These are phyloP conservation scores for Ophion costatus DNA, from an alignment of 2,888 invertebrate genomes.

Conservation along the genomic window DNA sequence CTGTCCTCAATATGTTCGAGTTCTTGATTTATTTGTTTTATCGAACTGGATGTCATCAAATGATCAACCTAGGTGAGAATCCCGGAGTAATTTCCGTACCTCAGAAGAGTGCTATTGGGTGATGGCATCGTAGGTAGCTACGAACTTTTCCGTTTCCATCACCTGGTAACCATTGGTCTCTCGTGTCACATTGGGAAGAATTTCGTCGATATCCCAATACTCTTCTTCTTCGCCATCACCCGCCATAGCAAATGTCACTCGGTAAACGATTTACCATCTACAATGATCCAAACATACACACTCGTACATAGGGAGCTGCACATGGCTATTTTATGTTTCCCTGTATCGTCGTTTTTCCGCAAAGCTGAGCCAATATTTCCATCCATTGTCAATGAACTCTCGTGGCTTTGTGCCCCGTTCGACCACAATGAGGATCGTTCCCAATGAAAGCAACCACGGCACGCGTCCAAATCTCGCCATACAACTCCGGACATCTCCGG, in stretches of 20 bases:
- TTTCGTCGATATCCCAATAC: slow-evolving; percentile 40
- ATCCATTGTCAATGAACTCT: slow-evolving; percentile 69
- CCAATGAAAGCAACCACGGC: slow-evolving; percentile 51
- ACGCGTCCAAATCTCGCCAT: slow-evolving; percentile 52
- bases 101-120: not conserved
- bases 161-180: slow-evolving; percentile 56
- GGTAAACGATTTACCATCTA: slow-evolving; percentile 24
- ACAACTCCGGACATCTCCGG: slow-evolving; percentile 17
- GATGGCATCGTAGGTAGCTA: not conserved
- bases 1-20: not conserved
- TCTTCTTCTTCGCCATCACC: slow-evolving; percentile 18
- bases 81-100: not conserved
- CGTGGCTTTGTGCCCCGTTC: slow-evolving; percentile 19
- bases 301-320: slow-evolving; percentile 17
- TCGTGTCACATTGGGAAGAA: slow-evolving; percentile 24
- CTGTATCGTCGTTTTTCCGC: slow-evolving; percentile 70
- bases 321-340: slow-evolving; percentile 64
- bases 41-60: not conserved
- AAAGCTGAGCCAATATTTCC: slow-evolving; percentile 76
- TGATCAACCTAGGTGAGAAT: not conserved
- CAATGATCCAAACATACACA: slow-evolving; percentile 34
- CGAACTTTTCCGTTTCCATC: slow-evolving; percentile 25
- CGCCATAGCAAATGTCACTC: slow-evolving; percentile 39
- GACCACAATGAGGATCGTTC: slow-evolving; percentile 57
- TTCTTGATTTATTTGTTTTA: not conserved